These are phyloP conservation scores for Calameuta idolon DNA, from an alignment of 2,888 invertebrate genomes.

Conservation along the genomic window DNA sequence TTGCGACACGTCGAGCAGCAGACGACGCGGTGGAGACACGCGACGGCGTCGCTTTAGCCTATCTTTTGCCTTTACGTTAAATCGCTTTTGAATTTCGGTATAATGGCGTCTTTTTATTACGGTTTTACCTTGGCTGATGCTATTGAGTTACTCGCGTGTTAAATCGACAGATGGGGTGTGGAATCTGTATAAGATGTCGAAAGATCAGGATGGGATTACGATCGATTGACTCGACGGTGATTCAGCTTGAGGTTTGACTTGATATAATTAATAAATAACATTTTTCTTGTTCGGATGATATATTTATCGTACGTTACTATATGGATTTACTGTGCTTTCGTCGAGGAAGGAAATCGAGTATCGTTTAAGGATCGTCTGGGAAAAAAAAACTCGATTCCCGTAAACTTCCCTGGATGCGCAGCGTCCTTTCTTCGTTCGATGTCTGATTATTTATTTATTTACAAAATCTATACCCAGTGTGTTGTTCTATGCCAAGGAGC, in stretches of 20 bases:
- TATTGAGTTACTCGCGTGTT: neutral
- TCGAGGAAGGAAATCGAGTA: too few species aligned
- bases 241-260: neutral
- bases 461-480: neutral
- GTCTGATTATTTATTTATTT: neutral
- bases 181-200: neutral
- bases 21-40: neutral
- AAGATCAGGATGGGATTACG: neutral
- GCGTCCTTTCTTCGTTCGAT: too few species aligned
- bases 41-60: neutral
- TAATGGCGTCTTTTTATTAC: neutral
- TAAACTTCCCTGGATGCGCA: too few species aligned
- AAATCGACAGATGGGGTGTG: neutral
- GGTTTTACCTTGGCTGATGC: neutral
- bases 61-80: neutral
- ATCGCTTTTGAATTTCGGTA: neutral
- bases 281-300: too few species aligned
- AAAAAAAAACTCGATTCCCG: too few species aligned
- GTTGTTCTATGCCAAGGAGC: slow-evolving; percentile 6
- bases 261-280: too few species aligned
- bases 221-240: neutral
- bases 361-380: too few species aligned
- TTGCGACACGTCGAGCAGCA: neutral
- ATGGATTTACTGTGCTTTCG: too few species aligned
- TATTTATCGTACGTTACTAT: too few species aligned